A percentile compares a stretch with the other conserved stretches of the same genome.
phyloP scores from a whole-genome alignment of 2,888 invertebrate species.

The Margaritifera margaritifera region DNA sequence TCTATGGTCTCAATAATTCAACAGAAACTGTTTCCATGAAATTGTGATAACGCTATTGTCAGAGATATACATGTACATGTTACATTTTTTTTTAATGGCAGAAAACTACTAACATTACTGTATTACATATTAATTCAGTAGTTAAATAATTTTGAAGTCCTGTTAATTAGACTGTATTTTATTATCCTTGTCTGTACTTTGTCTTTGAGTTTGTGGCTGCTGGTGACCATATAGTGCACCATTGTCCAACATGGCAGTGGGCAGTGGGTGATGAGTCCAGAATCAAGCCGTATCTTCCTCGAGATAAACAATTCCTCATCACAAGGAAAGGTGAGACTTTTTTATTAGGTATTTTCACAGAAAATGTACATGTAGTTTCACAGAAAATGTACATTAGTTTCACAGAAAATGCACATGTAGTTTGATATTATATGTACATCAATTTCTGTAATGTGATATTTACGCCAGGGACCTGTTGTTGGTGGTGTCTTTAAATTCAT shows the following conservation, averaged over 20 bases:
- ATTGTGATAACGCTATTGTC: no score
- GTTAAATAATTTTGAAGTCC: background rate
- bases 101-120: background rate
- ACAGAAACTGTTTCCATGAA: no score
- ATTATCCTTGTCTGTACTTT: background rate
- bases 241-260: constrained; percentile 99
- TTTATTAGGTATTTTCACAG: background rate
- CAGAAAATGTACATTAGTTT: no score
- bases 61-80: no score
- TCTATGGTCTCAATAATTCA: no score
- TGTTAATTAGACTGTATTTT: background rate
- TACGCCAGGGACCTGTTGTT: no score
- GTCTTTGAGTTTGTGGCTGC: constrained; percentile 88
- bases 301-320: constrained; percentile 96
- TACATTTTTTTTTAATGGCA: no score
- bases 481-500: no score
- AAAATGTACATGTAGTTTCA: background rate
- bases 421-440: background rate
- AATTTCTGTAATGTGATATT: no score
- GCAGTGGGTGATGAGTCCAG: constrained; percentile 92
- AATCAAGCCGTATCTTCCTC: constrained; percentile 90
- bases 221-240: constrained; percentile 98
- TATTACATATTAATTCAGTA: background rate
- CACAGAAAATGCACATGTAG: background rate
- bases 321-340: constrained; percentile 84